Conservation (phyloP, 2,113 vertebrate genomes). For the Epinephelus fuscoguttatus region DNA sequence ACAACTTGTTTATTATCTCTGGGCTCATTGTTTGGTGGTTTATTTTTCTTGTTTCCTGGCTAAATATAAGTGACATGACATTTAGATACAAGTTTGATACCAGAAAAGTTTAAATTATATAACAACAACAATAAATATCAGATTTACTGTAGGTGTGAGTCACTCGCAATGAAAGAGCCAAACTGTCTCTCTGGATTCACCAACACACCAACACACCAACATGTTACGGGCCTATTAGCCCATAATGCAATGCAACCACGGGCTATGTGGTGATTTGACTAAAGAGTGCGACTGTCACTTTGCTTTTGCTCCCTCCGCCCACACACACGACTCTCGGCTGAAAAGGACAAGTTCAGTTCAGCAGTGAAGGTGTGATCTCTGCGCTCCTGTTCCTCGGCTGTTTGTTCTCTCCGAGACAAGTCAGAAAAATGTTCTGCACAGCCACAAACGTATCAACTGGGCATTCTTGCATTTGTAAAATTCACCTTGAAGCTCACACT, state of each 20-base stretch:
- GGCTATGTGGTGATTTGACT: slow-evolving; percentile 5
- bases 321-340: slow-evolving; percentile 24
- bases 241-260: slow-evolving; percentile 9
- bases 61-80: slow-evolving; percentile 28
- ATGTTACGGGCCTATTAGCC: background rate
- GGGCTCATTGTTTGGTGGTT: background rate
- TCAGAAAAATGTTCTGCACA: slow-evolving; percentile 4
- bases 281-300: slow-evolving; percentile 3
- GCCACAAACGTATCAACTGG: slow-evolving; percentile 10
- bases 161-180: slow-evolving; percentile 12
- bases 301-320: slow-evolving; percentile 20
- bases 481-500: background rate
- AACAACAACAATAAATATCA: slow-evolving; percentile 42
- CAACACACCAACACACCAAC: too few species aligned
- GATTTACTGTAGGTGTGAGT: slow-evolving; percentile 30
- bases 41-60: slow-evolving; percentile 17
- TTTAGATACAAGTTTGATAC: slow-evolving; percentile 23
- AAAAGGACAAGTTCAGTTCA: slow-evolving; percentile 24
- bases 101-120: slow-evolving; percentile 4
- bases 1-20: background rate
- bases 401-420: slow-evolving; percentile 12
- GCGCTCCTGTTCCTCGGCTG: background rate
- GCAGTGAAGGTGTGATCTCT: slow-evolving; percentile 34
- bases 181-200: background rate
- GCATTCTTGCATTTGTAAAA: background rate